phyloP scores from a whole-genome alignment of 1,140 invertebrate species.

The Conus betulinus region DNA sequence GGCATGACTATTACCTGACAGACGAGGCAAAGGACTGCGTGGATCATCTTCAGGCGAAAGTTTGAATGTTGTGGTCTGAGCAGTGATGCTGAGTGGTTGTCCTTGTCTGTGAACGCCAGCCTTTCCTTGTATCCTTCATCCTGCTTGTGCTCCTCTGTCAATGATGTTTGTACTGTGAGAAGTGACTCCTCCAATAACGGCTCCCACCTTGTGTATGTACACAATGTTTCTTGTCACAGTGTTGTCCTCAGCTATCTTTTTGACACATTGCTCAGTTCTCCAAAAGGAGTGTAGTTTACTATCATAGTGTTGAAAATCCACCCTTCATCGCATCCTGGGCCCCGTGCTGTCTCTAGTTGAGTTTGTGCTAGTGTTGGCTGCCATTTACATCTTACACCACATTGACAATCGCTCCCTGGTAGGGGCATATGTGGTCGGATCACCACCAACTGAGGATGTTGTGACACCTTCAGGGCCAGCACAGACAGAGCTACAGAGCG shows the following conservation, averaged over 20 bases:
- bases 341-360: not conserved
- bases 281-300: too few relatives aligned
- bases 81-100: not conserved
- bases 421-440: not conserved
- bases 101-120: not conserved
- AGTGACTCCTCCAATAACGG: not conserved
- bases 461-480: too few relatives aligned
- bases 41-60: not conserved
- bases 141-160: not conserved
- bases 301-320: too few relatives aligned
- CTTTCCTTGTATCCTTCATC: not conserved
- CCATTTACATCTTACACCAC: not conserved
- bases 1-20: not conserved
- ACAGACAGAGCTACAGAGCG: too few relatives aligned
- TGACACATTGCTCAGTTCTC: not conserved
- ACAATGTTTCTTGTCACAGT: not conserved
- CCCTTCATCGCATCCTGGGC: slow-evolving; percentile 1
- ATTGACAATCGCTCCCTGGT: not conserved
- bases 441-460: not conserved
- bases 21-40: not conserved
- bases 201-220: not conserved
- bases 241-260: not conserved
- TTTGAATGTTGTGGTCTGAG: slow-evolving; percentile 13
- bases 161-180: not conserved
- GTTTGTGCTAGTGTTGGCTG: not conserved